Conservation (phyloP, 2,113 vertebrate genomes). For the Meriones unguiculatus region DNA sequence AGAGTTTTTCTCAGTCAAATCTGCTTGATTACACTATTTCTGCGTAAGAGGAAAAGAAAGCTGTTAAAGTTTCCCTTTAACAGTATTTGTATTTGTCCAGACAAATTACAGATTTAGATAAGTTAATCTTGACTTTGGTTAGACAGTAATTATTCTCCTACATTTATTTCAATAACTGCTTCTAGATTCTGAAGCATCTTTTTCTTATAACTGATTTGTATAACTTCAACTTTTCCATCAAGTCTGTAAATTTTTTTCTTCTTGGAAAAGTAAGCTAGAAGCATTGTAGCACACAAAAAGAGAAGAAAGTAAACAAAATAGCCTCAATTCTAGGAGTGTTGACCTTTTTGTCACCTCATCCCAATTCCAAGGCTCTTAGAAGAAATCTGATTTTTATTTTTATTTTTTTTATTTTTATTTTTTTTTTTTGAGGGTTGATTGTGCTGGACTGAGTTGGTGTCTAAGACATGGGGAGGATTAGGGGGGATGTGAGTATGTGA, state of each 20-base stretch:
- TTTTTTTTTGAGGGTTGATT: background rate
- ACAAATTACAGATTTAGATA: background rate
- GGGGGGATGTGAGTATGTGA: background rate
- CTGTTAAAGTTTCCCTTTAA: background rate
- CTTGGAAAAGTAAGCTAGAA: constrained; percentile 2
- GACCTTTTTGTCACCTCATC: background rate
- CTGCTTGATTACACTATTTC: background rate
- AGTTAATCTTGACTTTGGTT: constrained; percentile 25
- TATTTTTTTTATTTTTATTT: background rate
- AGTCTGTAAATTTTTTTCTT: background rate
- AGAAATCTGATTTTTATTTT: background rate
- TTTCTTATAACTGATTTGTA: constrained; percentile 6
- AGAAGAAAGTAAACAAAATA: background rate
- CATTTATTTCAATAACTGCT: background rate
- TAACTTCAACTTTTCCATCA: constrained; percentile 2
- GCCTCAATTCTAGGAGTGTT: background rate
- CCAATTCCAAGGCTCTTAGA: background rate
- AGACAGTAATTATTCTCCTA: background rate
- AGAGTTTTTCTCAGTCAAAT: background rate
- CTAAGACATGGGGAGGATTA: background rate
- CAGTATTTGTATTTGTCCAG: background rate
- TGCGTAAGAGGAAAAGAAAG: background rate
- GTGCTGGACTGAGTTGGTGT: background rate
- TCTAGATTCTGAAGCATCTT: background rate
- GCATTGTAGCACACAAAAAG: background rate